Conservation (phyloP, 2,888 invertebrate species). For the Noctua janthina region DNA sequence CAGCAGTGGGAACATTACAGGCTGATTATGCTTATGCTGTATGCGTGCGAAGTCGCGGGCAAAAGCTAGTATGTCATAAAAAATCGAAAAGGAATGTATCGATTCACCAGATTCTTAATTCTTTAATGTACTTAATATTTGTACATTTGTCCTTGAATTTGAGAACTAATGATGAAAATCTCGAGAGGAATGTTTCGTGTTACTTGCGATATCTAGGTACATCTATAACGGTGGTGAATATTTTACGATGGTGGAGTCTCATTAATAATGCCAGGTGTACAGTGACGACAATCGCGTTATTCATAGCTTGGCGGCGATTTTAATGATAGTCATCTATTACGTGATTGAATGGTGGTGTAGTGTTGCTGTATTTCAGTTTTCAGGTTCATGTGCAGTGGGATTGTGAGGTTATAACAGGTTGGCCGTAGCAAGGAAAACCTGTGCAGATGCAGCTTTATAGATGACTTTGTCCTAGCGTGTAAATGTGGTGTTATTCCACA, state of each 20-base stretch:
- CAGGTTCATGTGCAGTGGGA: background rate
- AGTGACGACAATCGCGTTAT: conserved; percentile 69
- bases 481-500: background rate
- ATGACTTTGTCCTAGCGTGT: background rate
- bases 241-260: conserved; percentile 53
- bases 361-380: conserved; percentile 40
- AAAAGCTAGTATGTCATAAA: no score
- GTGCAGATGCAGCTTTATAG: background rate
- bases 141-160: background rate
- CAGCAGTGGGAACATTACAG: no score
- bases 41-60: no score
- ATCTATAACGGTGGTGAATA: conserved; percentile 27
- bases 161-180: background rate
- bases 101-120: background rate
- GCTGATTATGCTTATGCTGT: no score
- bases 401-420: background rate
- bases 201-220: background rate
- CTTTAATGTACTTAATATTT: background rate
- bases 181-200: background rate
- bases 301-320: conserved; percentile 65
- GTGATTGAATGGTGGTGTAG: conserved; percentile 57
- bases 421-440: background rate
- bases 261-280: conserved; percentile 70
- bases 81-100: no score
- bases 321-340: conserved; percentile 66